Base-by-base conservation (phyloP, 2,113 vertebrate genomes). In the Sterrhoptilus dennistouni region DNA sequence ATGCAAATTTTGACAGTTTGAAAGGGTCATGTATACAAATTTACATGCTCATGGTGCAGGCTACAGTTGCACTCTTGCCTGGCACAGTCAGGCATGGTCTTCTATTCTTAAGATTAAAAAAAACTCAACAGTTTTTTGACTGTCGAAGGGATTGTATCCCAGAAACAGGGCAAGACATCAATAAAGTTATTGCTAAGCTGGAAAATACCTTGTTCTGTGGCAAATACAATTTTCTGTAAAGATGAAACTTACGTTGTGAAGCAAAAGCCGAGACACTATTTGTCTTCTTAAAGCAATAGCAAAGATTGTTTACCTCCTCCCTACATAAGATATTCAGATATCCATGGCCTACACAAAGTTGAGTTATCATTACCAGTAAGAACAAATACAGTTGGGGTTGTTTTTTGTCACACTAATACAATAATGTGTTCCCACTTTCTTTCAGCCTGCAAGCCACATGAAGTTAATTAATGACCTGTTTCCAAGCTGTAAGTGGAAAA, bases 241-340 rank as follows among this genome's bases (percentile, higher is more conserved):
- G 44, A 78, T 24, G 6, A 70, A 93, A 60, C 8, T 70, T 20
- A 42, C 52, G 22, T 22, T 52, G 27, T 59, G 74, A 91, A 89
- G n/a, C 36, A 92, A 79, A 83, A 78, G 6, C 3, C 0, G 0
- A 75, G 75, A 12, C 5, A 45, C 1, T 18, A 31, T 66, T 68
- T 71, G 24, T 68, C 44, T 54, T 76, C 66, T 49, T 53, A 64
- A 84, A 81, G 36, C 24, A 75, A 27, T 14, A 69, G 29, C 16
- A 88, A 86, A 60, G 5, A 22, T 18, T 45, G 35, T 45, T 81
- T n/a, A 36, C 25, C 25, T 85, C 6, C 17, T 77, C 7, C 23
- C 3, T 60, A 18, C 31, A 19, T 7, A 45, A 68, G n/a, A 56
- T 35, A 79, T 28, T 59, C 25, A 74, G 42, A 38, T 54, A 77